Evolutionary conservation across 2,888 invertebrate genomes (phyloP).

Genomic region (Tetranychus truncatus): DNA sequence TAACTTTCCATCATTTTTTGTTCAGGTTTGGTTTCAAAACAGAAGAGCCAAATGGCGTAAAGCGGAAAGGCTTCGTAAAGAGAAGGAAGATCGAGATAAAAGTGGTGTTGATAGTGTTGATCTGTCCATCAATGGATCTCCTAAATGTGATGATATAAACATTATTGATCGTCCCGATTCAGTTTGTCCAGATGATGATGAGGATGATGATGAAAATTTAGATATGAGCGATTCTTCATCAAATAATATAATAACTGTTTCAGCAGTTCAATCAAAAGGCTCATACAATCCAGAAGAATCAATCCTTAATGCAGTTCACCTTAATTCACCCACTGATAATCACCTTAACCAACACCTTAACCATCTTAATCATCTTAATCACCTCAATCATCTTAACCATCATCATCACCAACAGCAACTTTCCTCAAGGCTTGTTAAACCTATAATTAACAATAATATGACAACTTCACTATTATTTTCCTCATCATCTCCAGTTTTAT

Average conservation of each 20-base stretch:
- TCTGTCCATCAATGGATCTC: background rate
- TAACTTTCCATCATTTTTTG: background rate
- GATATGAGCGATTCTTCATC: slow-evolving; percentile 4
- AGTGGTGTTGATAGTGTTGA: background rate
- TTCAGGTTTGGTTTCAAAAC: slow-evolving; percentile 81
- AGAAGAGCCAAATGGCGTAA: slow-evolving; percentile 80
- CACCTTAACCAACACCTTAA: background rate
- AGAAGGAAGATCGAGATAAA: slow-evolving; percentile 37
- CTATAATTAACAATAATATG: background rate
- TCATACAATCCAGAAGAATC: background rate
- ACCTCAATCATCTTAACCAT: background rate
- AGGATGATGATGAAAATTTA: slow-evolving; percentile 3
- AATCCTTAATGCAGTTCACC: background rate
- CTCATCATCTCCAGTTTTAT: background rate
- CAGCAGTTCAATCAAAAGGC: background rate
- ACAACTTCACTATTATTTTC: background rate
- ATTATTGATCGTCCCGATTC: slow-evolving; percentile 6
- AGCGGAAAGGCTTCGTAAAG: slow-evolving; percentile 68
- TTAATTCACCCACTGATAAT: background rate
- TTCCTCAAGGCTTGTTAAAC: background rate
- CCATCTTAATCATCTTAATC: background rate
- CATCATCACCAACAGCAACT: background rate
- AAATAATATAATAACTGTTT: background rate
- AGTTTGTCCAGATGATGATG: background rate
- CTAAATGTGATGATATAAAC: background rate